A percentile compares a stretch with the other conserved stretches of the same genome.
Evolutionary conservation across 2,113 vertebrate genomes (phyloP).

Genomic region (Vombatus ursinus): DNA sequence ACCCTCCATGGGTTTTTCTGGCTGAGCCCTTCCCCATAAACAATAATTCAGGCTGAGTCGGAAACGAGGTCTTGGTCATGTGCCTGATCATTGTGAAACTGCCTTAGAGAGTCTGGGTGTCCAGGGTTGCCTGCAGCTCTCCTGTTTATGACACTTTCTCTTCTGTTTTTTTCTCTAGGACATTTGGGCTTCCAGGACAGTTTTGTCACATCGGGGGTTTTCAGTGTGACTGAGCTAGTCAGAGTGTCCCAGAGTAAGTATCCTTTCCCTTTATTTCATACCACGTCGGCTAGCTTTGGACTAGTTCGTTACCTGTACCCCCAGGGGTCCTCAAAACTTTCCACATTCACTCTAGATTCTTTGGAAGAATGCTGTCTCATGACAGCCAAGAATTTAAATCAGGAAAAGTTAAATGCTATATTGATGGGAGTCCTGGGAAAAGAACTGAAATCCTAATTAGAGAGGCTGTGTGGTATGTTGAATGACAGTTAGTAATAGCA

Average conservation of each 20-base stretch:
- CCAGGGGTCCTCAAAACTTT: constrained; percentile 5
- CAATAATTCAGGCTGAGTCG: constrained; percentile 75
- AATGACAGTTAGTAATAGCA: background rate
- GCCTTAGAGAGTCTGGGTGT: constrained; percentile 76
- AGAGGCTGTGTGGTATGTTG: background rate
- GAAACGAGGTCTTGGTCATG: constrained; percentile 74
- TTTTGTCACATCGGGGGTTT: constrained; percentile 98
- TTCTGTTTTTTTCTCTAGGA: constrained; percentile 88
- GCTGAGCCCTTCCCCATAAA: constrained; percentile 80
- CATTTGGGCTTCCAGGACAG: constrained; percentile 99
- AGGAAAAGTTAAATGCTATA: constrained; percentile 57
- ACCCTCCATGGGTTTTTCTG: constrained; percentile 75
- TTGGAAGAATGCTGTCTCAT: constrained; percentile 18
- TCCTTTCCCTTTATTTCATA: constrained; percentile 58
- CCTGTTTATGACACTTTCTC: constrained; percentile 75
- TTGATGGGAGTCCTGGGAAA: constrained; percentile 11
- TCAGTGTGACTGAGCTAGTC: constrained; percentile 97
- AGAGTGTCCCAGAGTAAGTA: constrained; percentile 99
- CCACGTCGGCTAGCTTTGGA: constrained; percentile 13
- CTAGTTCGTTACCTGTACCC: constrained; percentile 1
- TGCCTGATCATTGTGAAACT: constrained; percentile 75
- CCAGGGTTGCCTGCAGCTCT: constrained; percentile 61
- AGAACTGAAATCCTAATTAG: constrained; percentile 32
- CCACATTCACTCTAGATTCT: background rate
- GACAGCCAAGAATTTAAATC: constrained; percentile 58